phyloP scores from a whole-genome alignment of 2,113 vertebrate genomes.

The Hipposideros armiger region DNA sequence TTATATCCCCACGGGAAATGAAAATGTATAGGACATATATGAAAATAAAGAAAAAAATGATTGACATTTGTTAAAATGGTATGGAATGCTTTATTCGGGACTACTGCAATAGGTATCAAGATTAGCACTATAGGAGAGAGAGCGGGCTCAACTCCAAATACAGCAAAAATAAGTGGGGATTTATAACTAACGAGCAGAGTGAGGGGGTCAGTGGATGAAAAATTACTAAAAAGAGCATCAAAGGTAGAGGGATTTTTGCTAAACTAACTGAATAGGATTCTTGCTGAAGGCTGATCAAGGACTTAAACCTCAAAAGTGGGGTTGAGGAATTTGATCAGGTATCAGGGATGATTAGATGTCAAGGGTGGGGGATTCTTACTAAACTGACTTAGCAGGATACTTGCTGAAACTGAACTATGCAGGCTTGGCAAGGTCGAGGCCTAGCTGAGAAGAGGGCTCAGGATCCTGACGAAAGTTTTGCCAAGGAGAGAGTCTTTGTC shows the following conservation, averaged over 20 bases:
- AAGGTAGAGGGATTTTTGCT: not conserved
- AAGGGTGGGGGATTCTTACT: not conserved
- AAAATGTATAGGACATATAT: not conserved
- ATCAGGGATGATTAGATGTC: not conserved
- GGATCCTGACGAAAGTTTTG: not conserved
- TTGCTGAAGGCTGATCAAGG: not conserved
- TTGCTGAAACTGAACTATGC: not conserved
- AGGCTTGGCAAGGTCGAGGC: not conserved
- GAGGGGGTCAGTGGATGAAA: not conserved
- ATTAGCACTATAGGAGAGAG: not conserved
- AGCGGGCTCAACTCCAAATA: not conserved
- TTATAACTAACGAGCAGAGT: not conserved
- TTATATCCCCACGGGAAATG: constrained; percentile 1
- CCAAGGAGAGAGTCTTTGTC: not conserved
- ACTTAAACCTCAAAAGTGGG: not conserved
- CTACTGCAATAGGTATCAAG: not conserved
- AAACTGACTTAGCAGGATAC: not conserved
- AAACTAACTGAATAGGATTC: not conserved
- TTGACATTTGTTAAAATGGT: not conserved
- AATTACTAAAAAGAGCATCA: not conserved
- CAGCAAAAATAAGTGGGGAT: not conserved
- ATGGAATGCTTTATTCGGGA: not conserved
- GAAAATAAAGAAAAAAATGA: constrained; percentile 1
- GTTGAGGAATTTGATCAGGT: not conserved
- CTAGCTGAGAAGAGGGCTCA: not conserved